Percentiles rank a stretch among this genome's conserved stretches.
phyloP scores from a whole-genome alignment of 2,888 invertebrate genomes.

The Eupithecia subfuscata region DNA sequence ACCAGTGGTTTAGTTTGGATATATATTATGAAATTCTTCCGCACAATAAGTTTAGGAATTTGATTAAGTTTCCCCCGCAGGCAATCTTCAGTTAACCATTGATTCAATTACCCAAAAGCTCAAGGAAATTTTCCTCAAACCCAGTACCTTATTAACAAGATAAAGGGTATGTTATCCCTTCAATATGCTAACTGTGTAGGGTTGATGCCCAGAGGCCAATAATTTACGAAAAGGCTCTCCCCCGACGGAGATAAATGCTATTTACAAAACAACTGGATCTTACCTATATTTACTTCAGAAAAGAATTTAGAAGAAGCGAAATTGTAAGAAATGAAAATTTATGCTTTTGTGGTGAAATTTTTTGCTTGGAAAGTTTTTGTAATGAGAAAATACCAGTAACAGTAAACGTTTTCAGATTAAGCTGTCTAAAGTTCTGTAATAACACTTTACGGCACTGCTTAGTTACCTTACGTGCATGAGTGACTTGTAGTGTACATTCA shows the following conservation, averaged over 20 bases:
- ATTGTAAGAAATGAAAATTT: constrained; percentile 36
- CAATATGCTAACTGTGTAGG: constrained; percentile 42
- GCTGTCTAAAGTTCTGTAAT: constrained; percentile 1
- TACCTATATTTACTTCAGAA: constrained; percentile 36
- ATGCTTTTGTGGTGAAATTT: constrained; percentile 23
- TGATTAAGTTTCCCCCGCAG: neutral
- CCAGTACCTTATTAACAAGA: constrained; percentile 34
- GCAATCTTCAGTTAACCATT: constrained; percentile 8
- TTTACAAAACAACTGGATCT: constrained; percentile 42
- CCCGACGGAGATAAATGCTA: constrained; percentile 38
- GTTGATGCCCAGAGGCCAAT: constrained; percentile 41
- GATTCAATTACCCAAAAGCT: constrained; percentile 24
- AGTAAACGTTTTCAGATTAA: constrained; percentile 13
- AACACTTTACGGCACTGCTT: neutral
- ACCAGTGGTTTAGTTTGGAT: neutral
- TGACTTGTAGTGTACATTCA: neutral
- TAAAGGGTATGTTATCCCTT: constrained; percentile 41
- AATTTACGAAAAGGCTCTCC: constrained; percentile 41
- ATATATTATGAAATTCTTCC: neutral
- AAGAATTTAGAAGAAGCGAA: constrained; percentile 38
- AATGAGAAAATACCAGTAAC: constrained; percentile 14
- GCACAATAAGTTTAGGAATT: neutral
- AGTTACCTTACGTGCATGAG: neutral
- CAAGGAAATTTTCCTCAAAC: constrained; percentile 23
- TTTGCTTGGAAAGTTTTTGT: constrained; percentile 28